Percentiles rank a stretch among this genome's conserved stretches.
These are phyloP conservation scores for Disparrhopalites patrizii DNA, from an alignment of 2,888 invertebrate genomes.

Conservation along the genomic window DNA sequence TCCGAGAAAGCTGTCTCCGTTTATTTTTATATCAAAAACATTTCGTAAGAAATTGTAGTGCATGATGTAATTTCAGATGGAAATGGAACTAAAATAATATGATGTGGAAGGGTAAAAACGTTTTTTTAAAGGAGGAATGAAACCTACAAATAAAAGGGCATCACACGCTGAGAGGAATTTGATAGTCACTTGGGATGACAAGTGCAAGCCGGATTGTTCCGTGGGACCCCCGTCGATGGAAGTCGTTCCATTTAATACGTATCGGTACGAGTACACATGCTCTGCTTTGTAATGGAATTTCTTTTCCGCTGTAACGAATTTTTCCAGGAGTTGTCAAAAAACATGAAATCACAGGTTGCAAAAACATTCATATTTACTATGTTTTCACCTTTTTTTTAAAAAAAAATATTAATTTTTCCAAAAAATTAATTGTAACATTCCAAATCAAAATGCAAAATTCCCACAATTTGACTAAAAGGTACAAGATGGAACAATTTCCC, in stretches of 20 bases:
- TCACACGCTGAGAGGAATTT: constrained; percentile 48
- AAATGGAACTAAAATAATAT: neutral
- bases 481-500: too few relatives aligned
- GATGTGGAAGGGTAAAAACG: neutral
- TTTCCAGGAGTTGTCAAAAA: neutral
- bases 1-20: too few relatives aligned
- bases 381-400: too few relatives aligned
- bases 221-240: constrained; percentile 43
- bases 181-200: constrained; percentile 47
- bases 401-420: too few relatives aligned
- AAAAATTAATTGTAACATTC: too few relatives aligned
- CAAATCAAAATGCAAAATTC: too few relatives aligned
- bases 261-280: constrained; percentile 47
- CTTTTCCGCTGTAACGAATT: constrained; percentile 13
- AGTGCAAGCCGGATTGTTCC: constrained; percentile 47
- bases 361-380: too few relatives aligned
- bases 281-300: constrained; percentile 49
- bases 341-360: too few relatives aligned
- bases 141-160: constrained; percentile 46
- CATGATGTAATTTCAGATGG: neutral
- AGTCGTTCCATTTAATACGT: constrained; percentile 47
- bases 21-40: too few relatives aligned
- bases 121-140: neutral
- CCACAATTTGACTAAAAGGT: too few relatives aligned
- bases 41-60: too few relatives aligned